phyloP scores from a whole-genome alignment of 1,140 invertebrate genomes.

The Venturia canescens region DNA sequence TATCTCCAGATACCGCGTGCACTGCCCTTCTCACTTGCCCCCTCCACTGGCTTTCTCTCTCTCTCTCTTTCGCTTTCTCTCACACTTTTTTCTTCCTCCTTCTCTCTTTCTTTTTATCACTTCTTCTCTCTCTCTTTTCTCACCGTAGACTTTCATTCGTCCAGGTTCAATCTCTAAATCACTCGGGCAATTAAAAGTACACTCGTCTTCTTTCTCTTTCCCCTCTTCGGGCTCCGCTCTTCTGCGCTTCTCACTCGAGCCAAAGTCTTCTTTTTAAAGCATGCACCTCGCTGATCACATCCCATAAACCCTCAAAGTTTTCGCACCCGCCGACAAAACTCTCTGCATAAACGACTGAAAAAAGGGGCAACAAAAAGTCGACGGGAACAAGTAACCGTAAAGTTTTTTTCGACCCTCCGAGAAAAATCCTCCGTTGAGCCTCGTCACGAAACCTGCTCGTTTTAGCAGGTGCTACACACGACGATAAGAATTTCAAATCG shows the following conservation, averaged over 20 bases:
- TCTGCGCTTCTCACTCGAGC: slow-evolving; percentile 22
- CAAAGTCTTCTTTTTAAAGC: slow-evolving; percentile 38
- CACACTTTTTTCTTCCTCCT: neutral
- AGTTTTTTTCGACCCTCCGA: slow-evolving; percentile 13
- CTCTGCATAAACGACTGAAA: neutral
- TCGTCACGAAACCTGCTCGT: slow-evolving; percentile 6
- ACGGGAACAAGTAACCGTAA: slow-evolving; percentile 27
- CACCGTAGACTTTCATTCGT: slow-evolving; percentile 19
- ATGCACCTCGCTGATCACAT: neutral
- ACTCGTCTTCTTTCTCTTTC: neutral
- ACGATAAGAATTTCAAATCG: too few species aligned
- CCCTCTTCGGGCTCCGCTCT: slow-evolving; percentile 6
- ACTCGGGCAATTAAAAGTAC: slow-evolving; percentile 50
- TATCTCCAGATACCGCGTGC: slow-evolving; percentile 41
- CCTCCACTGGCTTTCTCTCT: neutral
- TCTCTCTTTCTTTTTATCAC: neutral
- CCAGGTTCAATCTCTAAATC: slow-evolving; percentile 47
- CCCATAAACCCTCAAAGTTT: slow-evolving; percentile 30
- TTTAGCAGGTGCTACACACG: too few species aligned
- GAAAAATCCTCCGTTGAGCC: neutral
- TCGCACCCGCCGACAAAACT: slow-evolving; percentile 17
- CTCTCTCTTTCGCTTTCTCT: neutral
- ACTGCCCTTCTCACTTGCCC: neutral
- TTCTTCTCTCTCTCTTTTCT: neutral
- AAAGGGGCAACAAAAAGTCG: neutral